Evolutionary conservation across 1,140 invertebrate genomes (phyloP), one percentile per base, ranked within the genome.

Genomic region (Trichomalopsis sarcophagae): DNA sequence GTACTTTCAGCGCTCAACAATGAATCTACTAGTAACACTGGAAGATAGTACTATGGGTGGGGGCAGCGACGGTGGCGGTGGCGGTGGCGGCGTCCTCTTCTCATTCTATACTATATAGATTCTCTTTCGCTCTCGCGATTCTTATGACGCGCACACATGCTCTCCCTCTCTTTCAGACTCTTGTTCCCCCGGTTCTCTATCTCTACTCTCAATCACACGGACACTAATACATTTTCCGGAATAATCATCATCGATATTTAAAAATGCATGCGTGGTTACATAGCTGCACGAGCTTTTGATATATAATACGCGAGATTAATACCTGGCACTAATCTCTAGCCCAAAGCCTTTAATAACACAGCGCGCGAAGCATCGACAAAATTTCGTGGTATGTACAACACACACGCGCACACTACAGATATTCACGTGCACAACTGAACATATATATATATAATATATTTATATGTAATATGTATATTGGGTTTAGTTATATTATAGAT

Each of bases 1-100:
- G 27, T 27, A 27, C 91, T 92, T 91, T 92, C 90, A 91, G 89
- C 90, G 91, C 90, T 92, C 91, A 93, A 92, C 91, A 91, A 92
- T 92, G 90, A 89, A 91, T 79, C 85, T 79, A 88, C 89, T 88
- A 90, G 89, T 91, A 93, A 93, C 91, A 92, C 91, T 93, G 91
- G 92, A 93, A 93, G 91, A 91, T 92, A 92, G 87, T 91, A 90
- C 86, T 88, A 33, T 10, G 75, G 17, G 33, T 68, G 55, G 27
- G 82, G 80, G 81, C 50, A 87, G 77, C n/a, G 79, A 84, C 80
- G 76, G 84, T 74, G 84, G 86, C 86, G 87, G 87, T 75, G 87
- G 87, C 87, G 88, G 85, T 85, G 88, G 87, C 86, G 84, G 87
- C 87, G 82, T 89, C 86, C 88, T 84, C 86, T 87, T 87, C 9